Percentiles rank a stretch among this genome's conserved stretches.
Conservation (phyloP, 2,888 invertebrate genomes). For the Harpalus rubripes region DNA sequence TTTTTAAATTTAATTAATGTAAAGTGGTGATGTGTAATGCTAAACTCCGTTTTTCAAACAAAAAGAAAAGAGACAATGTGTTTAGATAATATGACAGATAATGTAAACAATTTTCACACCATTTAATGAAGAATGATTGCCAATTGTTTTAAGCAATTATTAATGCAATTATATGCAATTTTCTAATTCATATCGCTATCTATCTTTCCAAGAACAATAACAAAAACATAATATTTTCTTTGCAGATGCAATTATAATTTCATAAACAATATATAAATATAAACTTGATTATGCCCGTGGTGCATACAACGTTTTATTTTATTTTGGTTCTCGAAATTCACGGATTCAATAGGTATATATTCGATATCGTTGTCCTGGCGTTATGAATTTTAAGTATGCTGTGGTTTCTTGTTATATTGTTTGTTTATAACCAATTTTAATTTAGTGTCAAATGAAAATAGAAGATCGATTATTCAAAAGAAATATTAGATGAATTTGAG, state of each 20-base stretch:
- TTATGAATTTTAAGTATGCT: too few species aligned
- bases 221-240: neutral
- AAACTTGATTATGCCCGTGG: too few species aligned
- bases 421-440: too few species aligned
- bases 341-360: too few species aligned
- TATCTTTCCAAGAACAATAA: neutral
- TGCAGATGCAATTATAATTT: neutral
- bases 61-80: slow-evolving; percentile 21
- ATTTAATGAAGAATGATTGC: slow-evolving; percentile 6
- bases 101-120: neutral
- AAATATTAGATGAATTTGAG: too few species aligned
- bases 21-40: slow-evolving; percentile 22
- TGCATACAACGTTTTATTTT: too few species aligned
- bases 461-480: too few species aligned
- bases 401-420: too few species aligned
- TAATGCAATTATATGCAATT: slow-evolving; percentile 2
- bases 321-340: too few species aligned
- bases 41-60: slow-evolving; percentile 29
- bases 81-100: slow-evolving; percentile 14
- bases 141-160: slow-evolving; percentile 7
- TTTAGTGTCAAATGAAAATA: too few species aligned
- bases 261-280: neutral
- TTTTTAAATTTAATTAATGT: slow-evolving; percentile 47
- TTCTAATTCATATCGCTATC: neutral
- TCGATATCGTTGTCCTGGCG: too few species aligned